These are phyloP conservation scores for Xenopus laevis DNA, from an alignment of 2,113 vertebrate species.

Conservation along the genomic window DNA sequence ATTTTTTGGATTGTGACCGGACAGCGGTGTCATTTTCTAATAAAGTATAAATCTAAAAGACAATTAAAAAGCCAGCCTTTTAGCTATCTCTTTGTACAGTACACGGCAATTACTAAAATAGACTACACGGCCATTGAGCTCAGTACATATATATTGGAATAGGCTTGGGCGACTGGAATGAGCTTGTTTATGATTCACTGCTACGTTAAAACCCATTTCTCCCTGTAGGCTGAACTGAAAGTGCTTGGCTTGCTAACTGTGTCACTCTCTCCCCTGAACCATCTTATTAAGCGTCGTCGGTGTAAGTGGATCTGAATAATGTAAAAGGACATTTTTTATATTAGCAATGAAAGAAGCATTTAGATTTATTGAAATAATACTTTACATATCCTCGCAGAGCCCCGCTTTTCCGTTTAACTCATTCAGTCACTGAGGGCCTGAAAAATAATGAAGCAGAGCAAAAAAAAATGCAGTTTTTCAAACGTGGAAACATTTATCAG, in stretches of 20 bases:
- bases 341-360: slow-evolving; percentile 31
- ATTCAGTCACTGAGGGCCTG: neutral
- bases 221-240: slow-evolving; percentile 20
- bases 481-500: too few species aligned
- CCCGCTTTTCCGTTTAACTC: slow-evolving; percentile 1
- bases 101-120: too few species aligned
- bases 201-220: slow-evolving; percentile 13
- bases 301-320: slow-evolving; percentile 43
- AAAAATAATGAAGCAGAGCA: too few species aligned
- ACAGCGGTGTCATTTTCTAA: too few species aligned
- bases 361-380: slow-evolving; percentile 36
- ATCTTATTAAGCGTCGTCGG: slow-evolving; percentile 20
- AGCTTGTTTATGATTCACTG: slow-evolving; percentile 29
- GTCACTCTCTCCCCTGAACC: slow-evolving; percentile 18
- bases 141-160: neutral
- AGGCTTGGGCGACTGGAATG: slow-evolving; percentile 13
- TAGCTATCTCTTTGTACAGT: too few species aligned
- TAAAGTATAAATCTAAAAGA: too few species aligned
- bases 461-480: too few species aligned
- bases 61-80: too few species aligned
- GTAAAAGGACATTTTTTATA: slow-evolving; percentile 40
- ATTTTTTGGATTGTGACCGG: too few species aligned
- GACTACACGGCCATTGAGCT: too few species aligned
- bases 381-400: slow-evolving; percentile 9
- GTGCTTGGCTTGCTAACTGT: slow-evolving; percentile 35